Evolutionary conservation across 2,888 invertebrate species (phyloP), one percentile per base, ranked within the genome.

Genomic region (Thecocarcelia acutangulata): DNA sequence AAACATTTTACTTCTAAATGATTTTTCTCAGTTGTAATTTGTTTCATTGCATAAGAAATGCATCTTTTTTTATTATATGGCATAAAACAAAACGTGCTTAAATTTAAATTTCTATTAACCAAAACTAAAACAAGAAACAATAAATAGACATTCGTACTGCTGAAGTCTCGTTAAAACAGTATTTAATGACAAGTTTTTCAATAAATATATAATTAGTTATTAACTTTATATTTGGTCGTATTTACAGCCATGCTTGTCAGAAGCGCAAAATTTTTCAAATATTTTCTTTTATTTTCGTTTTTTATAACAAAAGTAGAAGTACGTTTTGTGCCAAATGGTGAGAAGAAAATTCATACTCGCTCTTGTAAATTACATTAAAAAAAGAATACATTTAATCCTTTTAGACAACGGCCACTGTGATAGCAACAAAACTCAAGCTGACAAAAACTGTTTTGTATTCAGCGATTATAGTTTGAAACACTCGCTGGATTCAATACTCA

Each of bases 321-420:
- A n/a, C 48, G 64, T 11, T 37, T 19, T 50, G 48, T 50, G 8
- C 33, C 48, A 28, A 50, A 50, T 37, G 64, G 50, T 64, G 19
- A 63, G 52, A 52, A 24, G 3, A 24, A 5, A 21, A 50, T 24
- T 44, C 4, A n/a, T 15, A 44, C 6, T n/a, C 3, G 15, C 3
- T 19, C 37, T 17, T 15, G 40, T 21, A 5, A 40, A 40, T 52
- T 15, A 15, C 15, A 2, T 42, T 13, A n/a, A 59, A 59, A 21
- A 1, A 21, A 42, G 19, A n/a, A 5, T 58, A 2, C 12, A 59
- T 19, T 40, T 42, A 13, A 6, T 1, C 42, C 28, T 48, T 28
- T 19, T 33, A 63, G 64, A 9, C 44, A 0, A 5, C 3, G n/a
- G 1, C 1, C 37, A 13, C 4, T 64, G 50, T 19, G n/a, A n/a